Conservation (phyloP, 2,797 vertebrate species). For the Atherinosoma microstoma region DNA sequence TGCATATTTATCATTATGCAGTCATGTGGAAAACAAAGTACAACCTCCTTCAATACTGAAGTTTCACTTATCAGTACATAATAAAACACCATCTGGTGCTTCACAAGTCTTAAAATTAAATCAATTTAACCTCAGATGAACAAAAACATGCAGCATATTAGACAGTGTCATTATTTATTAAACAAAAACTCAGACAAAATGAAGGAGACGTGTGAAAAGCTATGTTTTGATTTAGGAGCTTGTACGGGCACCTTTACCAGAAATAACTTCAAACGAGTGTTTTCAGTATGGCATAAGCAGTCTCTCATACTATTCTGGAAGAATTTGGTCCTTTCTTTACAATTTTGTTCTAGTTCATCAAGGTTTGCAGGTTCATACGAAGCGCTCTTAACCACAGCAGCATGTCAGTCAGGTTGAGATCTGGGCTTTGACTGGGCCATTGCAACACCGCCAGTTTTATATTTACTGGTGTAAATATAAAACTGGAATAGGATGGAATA, state of each 20-base stretch:
- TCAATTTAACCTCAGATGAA: not conserved
- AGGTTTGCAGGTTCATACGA: not conserved
- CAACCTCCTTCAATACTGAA: not conserved
- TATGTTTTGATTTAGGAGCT: not conserved
- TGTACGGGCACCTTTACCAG: not conserved
- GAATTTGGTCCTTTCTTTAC: not conserved
- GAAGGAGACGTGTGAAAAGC: not conserved
- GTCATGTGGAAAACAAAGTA: not conserved
- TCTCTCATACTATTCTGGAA: not conserved
- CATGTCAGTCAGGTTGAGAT: not conserved
- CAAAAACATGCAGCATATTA: not conserved
- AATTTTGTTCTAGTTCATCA: not conserved
- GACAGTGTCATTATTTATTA: not conserved
- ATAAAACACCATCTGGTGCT: not conserved
- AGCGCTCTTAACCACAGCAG: not conserved
- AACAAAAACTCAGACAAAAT: not conserved
- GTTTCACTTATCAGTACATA: not conserved
- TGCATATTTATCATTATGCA: not conserved
- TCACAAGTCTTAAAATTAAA: not conserved
- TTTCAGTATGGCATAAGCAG: not conserved
- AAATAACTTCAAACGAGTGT: not conserved
- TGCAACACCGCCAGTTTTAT: not conserved
- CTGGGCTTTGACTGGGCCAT: not conserved
- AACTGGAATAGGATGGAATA: no score
- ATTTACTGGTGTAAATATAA: no score